These are phyloP conservation scores for Acanthoscelides obtectus DNA, from an alignment of 2,888 invertebrate species.

Conservation along the genomic window DNA sequence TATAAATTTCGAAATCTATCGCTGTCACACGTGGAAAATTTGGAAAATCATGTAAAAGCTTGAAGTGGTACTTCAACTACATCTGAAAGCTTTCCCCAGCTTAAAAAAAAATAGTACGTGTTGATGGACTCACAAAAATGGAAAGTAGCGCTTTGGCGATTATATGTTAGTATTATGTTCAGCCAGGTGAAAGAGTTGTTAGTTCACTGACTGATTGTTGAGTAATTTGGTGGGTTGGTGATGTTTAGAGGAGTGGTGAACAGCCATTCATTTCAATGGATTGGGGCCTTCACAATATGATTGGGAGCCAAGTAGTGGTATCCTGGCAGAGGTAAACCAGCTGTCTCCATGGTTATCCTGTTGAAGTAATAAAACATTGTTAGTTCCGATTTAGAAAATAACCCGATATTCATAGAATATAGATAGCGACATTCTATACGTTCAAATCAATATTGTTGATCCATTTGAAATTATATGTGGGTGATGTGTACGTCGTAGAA, in stretches of 20 bases:
- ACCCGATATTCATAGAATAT: too few species aligned
- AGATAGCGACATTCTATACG: too few species aligned
- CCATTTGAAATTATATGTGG: too few species aligned
- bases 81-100: too few species aligned
- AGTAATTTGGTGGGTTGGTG: slow-evolving; percentile 13
- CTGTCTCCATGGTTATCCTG: slow-evolving; percentile 94
- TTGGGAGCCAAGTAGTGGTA: slow-evolving; percentile 91
- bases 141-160: background rate
- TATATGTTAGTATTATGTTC: slow-evolving; percentile 8
- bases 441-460: too few species aligned
- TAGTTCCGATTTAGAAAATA: too few species aligned
- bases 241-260: background rate
- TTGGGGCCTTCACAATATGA: slow-evolving; percentile 88
- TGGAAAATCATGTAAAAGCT: too few species aligned
- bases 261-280: slow-evolving; percentile 54
- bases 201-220: background rate
- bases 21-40: too few species aligned
- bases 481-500: too few species aligned
- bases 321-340: slow-evolving; percentile 84
- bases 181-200: slow-evolving; percentile 23
- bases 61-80: too few species aligned
- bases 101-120: background rate
- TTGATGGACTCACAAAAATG: slow-evolving; percentile 2
- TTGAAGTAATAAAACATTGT: slow-evolving; percentile 12
- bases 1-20: too few species aligned